Base-by-base conservation (phyloP, 2,797 vertebrate genomes). In the Avahi laniger region DNA sequence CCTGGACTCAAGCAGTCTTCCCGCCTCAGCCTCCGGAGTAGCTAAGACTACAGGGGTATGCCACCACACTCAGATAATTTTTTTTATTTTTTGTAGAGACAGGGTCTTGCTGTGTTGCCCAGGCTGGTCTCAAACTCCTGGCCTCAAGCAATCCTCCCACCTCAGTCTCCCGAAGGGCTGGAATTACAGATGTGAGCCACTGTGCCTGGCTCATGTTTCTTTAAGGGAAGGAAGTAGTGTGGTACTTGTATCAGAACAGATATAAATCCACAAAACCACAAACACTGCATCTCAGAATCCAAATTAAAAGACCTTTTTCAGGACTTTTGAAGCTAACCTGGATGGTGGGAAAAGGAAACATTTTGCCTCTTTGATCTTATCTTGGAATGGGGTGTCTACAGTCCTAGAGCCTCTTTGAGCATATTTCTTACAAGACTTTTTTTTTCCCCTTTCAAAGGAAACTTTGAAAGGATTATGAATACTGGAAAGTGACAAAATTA, bases 401-500 rank as follows among this genome's bases (percentile, higher is more conserved):
- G 24, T 91, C 46, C 15, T 33, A 61, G 59, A 86, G 18, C 33
- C 59, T 87, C 75, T 48, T 76, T 50, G 81, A 30, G 41, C n/a
- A 5, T 93, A 28, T 93, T 89, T 94, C 43, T 80, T 82, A 9
- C 63, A 82, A 85, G 20, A 7, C 38, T 63, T 48, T 84, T 61
- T 24, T 52, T 13, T 5, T 6, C 18, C 52, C 26, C 24, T 80
- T 94, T 43, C 46, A 83, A 35, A 86, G 35, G 28, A 88, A 76
- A 65, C 26, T 46, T n/a, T 70, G 24, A 52, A 76, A 76, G 48
- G 33, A 50, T 81, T 89, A n/a, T 73, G n/a, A 95, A 84, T 57
- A 38, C 24, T 57, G 13, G 52, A 90, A 94, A 85, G 69, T 85
- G 26, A 78, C 17, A 59, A 54, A 90, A 87, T 80, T 94, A 96